phyloP scores from a whole-genome alignment of 2,113 vertebrate species.

The Caretta caretta region DNA sequence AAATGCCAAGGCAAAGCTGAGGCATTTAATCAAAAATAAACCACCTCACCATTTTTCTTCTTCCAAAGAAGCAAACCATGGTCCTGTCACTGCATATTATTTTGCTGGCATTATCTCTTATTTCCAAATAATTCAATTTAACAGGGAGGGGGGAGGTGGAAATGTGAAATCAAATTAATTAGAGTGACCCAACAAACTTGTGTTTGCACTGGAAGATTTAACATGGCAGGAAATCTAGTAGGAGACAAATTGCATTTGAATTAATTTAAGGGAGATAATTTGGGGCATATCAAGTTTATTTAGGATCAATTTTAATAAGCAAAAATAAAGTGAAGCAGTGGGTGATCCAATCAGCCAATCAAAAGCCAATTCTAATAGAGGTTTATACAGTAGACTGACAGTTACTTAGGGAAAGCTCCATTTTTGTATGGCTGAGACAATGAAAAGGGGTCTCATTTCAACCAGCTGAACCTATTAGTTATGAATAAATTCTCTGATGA shows the following conservation, averaged over 20 bases:
- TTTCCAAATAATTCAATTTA: constrained; percentile 74
- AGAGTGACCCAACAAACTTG: constrained; percentile 67
- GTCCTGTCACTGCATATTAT: constrained; percentile 44
- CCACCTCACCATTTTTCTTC: constrained; percentile 39
- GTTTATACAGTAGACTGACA: constrained; percentile 63
- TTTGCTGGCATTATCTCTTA: constrained; percentile 58
- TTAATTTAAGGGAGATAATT: constrained; percentile 78
- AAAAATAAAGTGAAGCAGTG: constrained; percentile 69
- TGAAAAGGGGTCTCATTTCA: constrained; percentile 66
- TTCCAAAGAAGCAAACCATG: constrained; percentile 24
- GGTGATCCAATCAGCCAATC: constrained; percentile 65
- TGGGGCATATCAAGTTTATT: constrained; percentile 77
- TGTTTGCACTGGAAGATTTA: constrained; percentile 60
- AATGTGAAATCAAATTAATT: constrained; percentile 75
- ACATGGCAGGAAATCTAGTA: constrained; percentile 39
- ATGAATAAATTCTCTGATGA: constrained; percentile 68
- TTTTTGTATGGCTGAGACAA: constrained; percentile 40
- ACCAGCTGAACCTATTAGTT: constrained; percentile 41
- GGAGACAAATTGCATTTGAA: constrained; percentile 73
- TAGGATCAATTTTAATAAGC: constrained; percentile 81
- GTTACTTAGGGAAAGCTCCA: constrained; percentile 38
- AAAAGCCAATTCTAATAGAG: constrained; percentile 57
- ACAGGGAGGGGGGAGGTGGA: constrained; percentile 58
- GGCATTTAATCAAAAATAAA: constrained; percentile 76
- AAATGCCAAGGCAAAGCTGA: constrained; percentile 68